Percentiles rank a stretch among this genome's conserved stretches.
phyloP scores from a whole-genome alignment of 35 echinoderm and acorn worm species.

The Ptychodera flava region DNA sequence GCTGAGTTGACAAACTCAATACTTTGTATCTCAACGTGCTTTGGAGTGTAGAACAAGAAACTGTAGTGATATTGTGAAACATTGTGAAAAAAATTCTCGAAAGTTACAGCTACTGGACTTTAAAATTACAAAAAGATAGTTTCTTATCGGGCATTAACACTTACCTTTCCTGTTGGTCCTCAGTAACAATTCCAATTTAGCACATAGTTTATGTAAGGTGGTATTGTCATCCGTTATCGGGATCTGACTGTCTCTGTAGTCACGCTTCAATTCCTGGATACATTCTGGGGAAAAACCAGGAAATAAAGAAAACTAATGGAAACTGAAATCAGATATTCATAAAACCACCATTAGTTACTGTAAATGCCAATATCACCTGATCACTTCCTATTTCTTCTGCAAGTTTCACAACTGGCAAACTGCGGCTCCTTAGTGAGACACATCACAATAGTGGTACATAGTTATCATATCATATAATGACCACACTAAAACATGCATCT shows the following conservation, averaged over 20 bases:
- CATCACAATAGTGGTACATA: not conserved
- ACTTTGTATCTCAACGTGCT: too few relatives aligned
- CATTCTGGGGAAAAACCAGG: conserved; percentile 42
- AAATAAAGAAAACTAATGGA: conserved; percentile 6
- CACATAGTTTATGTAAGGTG: conserved; percentile 88
- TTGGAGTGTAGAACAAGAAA: too few relatives aligned
- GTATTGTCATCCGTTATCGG: conserved; percentile 79
- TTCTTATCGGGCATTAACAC: too few relatives aligned
- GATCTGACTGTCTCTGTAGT: conserved; percentile 48
- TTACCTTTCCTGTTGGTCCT: conserved; percentile 91
- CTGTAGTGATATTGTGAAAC: too few relatives aligned
- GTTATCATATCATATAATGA: not conserved
- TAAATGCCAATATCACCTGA: not conserved
- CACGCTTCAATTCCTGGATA: conserved; percentile 60
- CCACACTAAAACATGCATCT: too few relatives aligned
- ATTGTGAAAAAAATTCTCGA: too few relatives aligned
- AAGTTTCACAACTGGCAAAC: not conserved
- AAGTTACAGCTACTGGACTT: too few relatives aligned
- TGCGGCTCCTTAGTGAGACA: not conserved
- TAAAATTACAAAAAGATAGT: too few relatives aligned
- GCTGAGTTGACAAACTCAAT: too few relatives aligned
- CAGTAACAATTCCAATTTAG: conserved; percentile 83
- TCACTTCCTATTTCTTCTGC: not conserved
- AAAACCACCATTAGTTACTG: not conserved
- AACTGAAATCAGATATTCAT: not conserved